Base-by-base conservation (phyloP, 2,113 vertebrate genomes). In the Oreochromis spilurus region DNA sequence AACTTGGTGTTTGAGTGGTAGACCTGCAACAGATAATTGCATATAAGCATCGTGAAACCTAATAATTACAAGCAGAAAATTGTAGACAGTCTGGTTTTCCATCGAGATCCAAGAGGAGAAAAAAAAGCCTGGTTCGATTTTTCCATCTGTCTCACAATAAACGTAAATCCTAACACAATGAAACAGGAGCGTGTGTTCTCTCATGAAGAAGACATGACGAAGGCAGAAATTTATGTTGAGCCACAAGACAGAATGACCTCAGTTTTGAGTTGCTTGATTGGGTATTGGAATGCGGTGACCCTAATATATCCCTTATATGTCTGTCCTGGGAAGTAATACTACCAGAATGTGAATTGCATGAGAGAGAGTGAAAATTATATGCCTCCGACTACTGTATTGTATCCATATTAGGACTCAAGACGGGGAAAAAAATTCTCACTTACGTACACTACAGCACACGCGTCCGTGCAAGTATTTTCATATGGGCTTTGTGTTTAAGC, bases 21-120 rank as follows among this genome's bases (percentile, higher is more conserved):
- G 91, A 95, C 92, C 93, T 93, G 90, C 93, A 96, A 91, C 92
- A 96, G 94, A 96, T 94, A 93, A 95, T 95, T 94, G 82, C 80
- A 29, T 82, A 89, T 86, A 91, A 93, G 87, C 84, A 92, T 95
- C 6, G 29, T 72, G 83, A 93, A 95, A 96, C 89, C 95, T 96
- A 94, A 96, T 96, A 95, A 96, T 96, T 96, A 96, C 94, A 94
- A 85, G 89, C 79, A 93, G 88, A 95, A 96, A 94, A 95, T 93
- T 91, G 89, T 57, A 90, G 91, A 92, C 86, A 24, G 87, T 91
- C 94, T 92, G 91, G 88, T 95, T 96, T 96, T 96, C 95, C 96
- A 89, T 83, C 83, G 65, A 92, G 89, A 88, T 91, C 90, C 89
- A 82, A 85, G 34, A 82, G 83, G 79, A 84, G 81, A 50, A 90